These are phyloP conservation scores for Cloeon dipterum DNA, from an alignment of 2,888 invertebrate species.

Conservation along the genomic window DNA sequence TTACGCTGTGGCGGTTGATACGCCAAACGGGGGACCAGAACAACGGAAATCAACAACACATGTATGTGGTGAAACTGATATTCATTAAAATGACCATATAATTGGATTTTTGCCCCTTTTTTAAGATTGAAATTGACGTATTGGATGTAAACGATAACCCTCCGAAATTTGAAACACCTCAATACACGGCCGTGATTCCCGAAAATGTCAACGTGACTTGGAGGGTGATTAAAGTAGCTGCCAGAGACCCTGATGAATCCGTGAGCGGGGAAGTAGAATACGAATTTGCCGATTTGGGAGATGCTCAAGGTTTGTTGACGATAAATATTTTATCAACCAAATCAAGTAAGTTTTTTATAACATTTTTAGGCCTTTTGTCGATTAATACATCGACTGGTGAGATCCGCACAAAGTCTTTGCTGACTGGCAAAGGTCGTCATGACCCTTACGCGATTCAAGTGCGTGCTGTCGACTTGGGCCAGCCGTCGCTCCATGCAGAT, in stretches of 20 bases:
- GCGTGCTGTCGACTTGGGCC: constrained; percentile 44
- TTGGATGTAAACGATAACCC: constrained; percentile 60
- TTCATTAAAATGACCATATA: no score
- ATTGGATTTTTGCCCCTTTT: no score
- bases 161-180: constrained; percentile 26
- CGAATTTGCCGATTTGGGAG: constrained; percentile 47
- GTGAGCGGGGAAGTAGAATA: constrained; percentile 45
- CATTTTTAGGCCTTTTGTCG: constrained; percentile 32
- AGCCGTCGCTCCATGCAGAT: constrained; percentile 28
- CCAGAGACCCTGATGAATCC: constrained; percentile 55
- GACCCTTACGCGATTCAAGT: constrained; percentile 45
- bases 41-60: constrained; percentile 29
- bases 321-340: not conserved
- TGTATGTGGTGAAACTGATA: constrained; percentile 11
- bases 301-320: constrained; percentile 32
- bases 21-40: constrained; percentile 27
- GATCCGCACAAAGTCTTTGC: constrained; percentile 33
- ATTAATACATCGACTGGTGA: constrained; percentile 42
- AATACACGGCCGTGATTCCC: constrained; percentile 50
- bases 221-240: constrained; percentile 40
- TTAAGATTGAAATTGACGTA: constrained; percentile 25
- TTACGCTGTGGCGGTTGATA: constrained; percentile 50
- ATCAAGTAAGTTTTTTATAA: not conserved
- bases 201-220: constrained; percentile 46
- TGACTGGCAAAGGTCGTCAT: constrained; percentile 53